Base-by-base conservation (phyloP, 2,113 vertebrate genomes). In the Physeter macrocephalus region DNA sequence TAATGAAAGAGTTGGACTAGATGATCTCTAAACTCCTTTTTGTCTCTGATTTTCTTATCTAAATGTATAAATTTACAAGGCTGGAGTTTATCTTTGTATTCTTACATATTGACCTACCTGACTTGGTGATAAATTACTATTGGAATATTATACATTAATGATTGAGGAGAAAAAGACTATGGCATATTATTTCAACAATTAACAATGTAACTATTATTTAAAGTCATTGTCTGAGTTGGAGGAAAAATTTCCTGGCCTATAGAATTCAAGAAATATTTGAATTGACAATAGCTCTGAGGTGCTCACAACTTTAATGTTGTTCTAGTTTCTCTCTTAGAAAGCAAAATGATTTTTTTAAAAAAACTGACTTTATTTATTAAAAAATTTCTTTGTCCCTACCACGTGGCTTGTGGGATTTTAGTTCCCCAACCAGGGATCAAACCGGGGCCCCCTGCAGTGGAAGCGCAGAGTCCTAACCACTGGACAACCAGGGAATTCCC, bases 171-270 rank as follows among this genome's bases (percentile, higher is more conserved):
- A 78, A 83, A 95, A n/a, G 62, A 41, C 34, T 59, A 36, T 66
- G 72, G 41, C 36, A 64, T 64, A 67, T 71, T 94, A 94, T 92
- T 94, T 93, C 54, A 97, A 75, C 36, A 96, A 72, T 72, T 94
- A 87, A 90, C 52, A 92, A 54, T n/a, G 2, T 83, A 94, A 93
- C 89, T 95, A 64, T 92, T 93, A 90, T 92, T 86, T 75, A 83
- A 93, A 97, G 71, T 87, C 25, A 64, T 88, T 93, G 78, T 77
- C 39, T 81, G 80, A 93, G 34, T 71, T 77, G 36, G 31, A 71
- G 14, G 74, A 39, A 75, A 89, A 31, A 6, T 69, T 57, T 95
- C 75, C 61, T 78, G 69, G 64, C 66, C n/a, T 93, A n/a, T 69
- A 67, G 64, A 85, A 88, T 59, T 31, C 34, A 52, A 85, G 83